Conservation (phyloP, 1,140 invertebrate genomes). For the Lasioglossum albipes region DNA sequence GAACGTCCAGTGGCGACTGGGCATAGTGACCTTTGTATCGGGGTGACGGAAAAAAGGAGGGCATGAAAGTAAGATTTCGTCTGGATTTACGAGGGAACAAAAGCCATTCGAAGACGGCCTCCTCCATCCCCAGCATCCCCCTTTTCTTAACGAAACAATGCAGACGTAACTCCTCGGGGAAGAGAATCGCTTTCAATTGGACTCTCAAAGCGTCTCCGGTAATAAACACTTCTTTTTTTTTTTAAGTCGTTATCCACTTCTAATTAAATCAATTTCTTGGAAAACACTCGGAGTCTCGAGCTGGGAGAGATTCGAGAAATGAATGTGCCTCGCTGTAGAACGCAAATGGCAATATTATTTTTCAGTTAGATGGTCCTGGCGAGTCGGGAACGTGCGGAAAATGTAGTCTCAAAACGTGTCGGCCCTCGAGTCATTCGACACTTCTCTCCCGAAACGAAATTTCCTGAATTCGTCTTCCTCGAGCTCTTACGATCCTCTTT, state of each 20-base stretch:
- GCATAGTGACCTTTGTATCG: constrained; percentile 60
- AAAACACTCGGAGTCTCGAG: too few species aligned
- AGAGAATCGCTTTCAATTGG: neutral
- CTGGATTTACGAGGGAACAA: constrained; percentile 26
- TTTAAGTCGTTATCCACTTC: neutral
- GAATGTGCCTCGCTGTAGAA: too few species aligned
- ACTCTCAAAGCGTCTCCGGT: neutral
- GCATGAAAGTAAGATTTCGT: constrained; percentile 45
- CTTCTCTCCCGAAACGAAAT: constrained; percentile 11
- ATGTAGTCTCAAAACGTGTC: constrained; percentile 11
- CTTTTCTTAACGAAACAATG: constrained; percentile 19
- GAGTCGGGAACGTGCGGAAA: constrained; percentile 16
- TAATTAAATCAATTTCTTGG: neutral
- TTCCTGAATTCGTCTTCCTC: constrained; percentile 38
- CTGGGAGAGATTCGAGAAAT: too few species aligned
- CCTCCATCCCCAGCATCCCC: constrained; percentile 1
- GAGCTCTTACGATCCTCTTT: neutral
- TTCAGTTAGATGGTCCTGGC: neutral
- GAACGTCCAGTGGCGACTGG: constrained; percentile 59
- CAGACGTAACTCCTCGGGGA: neutral
- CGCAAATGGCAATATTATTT: neutral
- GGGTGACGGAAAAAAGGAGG: constrained; percentile 31
- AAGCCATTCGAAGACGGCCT: constrained; percentile 2
- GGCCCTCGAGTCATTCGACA: constrained; percentile 16
- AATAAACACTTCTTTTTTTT: neutral